phyloP scores from a whole-genome alignment of 2,888 invertebrate species.

The Drosophila subquinaria region DNA sequence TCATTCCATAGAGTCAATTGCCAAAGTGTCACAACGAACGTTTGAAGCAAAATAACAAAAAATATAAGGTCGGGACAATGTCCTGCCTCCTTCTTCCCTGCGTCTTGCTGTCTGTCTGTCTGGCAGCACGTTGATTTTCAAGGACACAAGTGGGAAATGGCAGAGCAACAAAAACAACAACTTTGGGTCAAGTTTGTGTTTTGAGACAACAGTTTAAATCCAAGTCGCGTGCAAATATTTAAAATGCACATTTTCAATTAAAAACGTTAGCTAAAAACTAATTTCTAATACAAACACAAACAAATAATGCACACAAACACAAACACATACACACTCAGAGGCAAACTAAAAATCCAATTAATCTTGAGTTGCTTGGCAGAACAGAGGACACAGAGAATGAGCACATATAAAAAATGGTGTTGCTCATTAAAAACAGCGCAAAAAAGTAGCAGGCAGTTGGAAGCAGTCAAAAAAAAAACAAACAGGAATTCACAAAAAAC shows the following conservation, averaged over 20 bases:
- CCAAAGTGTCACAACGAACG: constrained; percentile 77
- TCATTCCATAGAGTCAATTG: constrained; percentile 32
- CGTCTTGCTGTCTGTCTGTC: constrained; percentile 39
- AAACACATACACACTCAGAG: constrained; percentile 15
- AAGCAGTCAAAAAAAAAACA: constrained; percentile 22
- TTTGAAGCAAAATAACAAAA: constrained; percentile 66
- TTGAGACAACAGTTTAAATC: constrained; percentile 18
- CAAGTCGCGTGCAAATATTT: constrained; percentile 43
- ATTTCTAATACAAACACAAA: constrained; percentile 76
- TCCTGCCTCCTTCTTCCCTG: constrained; percentile 30
- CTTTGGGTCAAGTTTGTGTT: constrained; percentile 63
- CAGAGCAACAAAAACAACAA: constrained; percentile 27
- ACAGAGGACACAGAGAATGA: constrained; percentile 25
- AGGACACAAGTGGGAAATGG: constrained; percentile 68
- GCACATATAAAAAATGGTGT: constrained; percentile 26
- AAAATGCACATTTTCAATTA: constrained; percentile 61
- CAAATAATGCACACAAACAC: constrained; percentile 44
- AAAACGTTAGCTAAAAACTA: constrained; percentile 68
- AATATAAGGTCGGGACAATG: constrained; percentile 53
- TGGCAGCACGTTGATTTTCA: constrained; percentile 70
- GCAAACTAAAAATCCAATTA: constrained; percentile 74
- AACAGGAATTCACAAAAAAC: constrained; percentile 9
- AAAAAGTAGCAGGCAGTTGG: constrained; percentile 66
- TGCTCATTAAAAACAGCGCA: constrained; percentile 68
- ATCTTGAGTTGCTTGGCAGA: constrained; percentile 69